Conservation (phyloP, 2,797 vertebrate genomes). For the Pseudotriccus pelzelni region DNA sequence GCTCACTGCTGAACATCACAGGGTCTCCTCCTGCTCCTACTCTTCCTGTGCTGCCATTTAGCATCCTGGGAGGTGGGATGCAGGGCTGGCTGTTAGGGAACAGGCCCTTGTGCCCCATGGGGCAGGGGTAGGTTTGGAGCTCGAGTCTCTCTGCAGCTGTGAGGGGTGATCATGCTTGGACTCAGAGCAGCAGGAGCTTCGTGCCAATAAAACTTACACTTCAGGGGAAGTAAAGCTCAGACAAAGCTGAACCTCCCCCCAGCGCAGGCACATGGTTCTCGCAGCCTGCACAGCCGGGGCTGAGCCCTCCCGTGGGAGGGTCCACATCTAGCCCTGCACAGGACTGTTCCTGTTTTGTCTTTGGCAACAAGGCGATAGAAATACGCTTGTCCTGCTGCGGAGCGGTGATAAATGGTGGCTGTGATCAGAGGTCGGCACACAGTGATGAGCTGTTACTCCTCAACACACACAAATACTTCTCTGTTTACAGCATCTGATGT, state of each 20-base stretch:
- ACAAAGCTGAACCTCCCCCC: not conserved
- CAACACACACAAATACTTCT: conserved; percentile 8
- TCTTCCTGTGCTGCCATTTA: rapidly evolving
- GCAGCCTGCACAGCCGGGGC: not conserved
- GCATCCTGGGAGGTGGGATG: not conserved
- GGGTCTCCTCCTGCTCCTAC: not conserved
- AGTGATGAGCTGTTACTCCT: not conserved
- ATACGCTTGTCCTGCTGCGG: not conserved
- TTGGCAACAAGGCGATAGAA: conserved; percentile 20
- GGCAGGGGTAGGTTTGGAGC: not conserved
- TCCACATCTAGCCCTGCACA: not conserved
- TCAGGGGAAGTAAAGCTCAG: not conserved
- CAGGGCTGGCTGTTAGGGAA: not conserved
- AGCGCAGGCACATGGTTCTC: not conserved
- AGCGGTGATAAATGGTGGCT: not conserved
- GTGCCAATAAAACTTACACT: rapidly evolving
- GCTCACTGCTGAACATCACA: rapidly evolving
- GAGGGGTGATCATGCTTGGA: not conserved
- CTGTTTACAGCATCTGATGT: conserved; percentile 33
- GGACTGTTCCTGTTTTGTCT: conserved; percentile 10
- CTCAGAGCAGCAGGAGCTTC: not conserved
- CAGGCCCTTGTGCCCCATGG: rapidly evolving
- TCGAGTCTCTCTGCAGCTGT: not conserved
- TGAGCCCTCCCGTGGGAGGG: not conserved
- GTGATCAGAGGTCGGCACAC: conserved; percentile 19